Evolutionary conservation across 2,888 invertebrate genomes (phyloP).

Genomic region (Craniophora ligustri): DNA sequence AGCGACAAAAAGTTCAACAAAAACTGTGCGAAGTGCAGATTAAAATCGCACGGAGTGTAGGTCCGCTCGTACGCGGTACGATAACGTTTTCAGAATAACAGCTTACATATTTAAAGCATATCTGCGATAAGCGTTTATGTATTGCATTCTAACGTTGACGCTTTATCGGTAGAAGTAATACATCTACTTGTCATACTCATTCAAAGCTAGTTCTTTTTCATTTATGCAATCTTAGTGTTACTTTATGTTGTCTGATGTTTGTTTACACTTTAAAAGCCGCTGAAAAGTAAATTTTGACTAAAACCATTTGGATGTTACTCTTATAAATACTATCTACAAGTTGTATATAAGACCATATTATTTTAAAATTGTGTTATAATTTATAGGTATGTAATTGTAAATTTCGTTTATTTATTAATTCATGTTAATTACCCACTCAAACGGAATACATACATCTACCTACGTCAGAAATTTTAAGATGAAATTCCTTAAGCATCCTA

Average conservation of each 20-base stretch:
- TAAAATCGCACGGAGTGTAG: slow-evolving; percentile 47
- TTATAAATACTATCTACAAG: no score
- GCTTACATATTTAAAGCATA: slow-evolving; percentile 6
- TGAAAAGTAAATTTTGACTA: not conserved
- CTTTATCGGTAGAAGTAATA: slow-evolving; percentile 10
- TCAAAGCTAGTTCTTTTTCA: slow-evolving; percentile 5
- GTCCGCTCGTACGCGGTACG: slow-evolving; percentile 22
- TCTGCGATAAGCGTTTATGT: slow-evolving; percentile 15
- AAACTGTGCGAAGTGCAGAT: slow-evolving; percentile 48
- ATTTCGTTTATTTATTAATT: no score
- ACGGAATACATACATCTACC: no score
- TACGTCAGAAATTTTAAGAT: no score
- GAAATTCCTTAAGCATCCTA: no score
- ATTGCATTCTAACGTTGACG: slow-evolving; percentile 7
- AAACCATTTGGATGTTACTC: no score
- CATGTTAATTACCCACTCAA: no score
- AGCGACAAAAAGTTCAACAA: slow-evolving; percentile 43
- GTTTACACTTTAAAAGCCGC: not conserved
- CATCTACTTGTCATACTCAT: slow-evolving; percentile 11
- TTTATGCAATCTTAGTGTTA: slow-evolving; percentile 2
- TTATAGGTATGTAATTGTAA: no score
- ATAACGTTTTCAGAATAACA: slow-evolving; percentile 42
- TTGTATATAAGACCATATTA: no score
- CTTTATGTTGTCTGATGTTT: not conserved
- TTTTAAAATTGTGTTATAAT: not conserved